Percentiles rank a stretch among this genome's conserved stretches.
These are phyloP conservation scores for Eudorcas thomsonii DNA, from an alignment of 2,113 vertebrate species.

Conservation along the genomic window DNA sequence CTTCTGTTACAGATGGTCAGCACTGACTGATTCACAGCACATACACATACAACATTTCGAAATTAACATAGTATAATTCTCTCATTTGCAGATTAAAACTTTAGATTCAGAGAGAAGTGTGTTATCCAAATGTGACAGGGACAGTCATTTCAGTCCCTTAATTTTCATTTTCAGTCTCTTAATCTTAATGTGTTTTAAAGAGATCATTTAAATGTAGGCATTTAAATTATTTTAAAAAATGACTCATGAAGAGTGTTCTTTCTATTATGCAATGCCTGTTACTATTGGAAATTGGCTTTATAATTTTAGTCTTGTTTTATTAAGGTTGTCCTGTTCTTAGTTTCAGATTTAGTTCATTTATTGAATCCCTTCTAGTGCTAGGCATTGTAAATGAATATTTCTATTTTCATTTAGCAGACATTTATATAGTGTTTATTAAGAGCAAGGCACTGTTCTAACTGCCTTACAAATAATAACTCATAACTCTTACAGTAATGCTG, in stretches of 20 bases:
- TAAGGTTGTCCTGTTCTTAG: background rate
- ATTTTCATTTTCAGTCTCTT: background rate
- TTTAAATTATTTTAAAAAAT: background rate
- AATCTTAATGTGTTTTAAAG: background rate
- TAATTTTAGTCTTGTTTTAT: background rate
- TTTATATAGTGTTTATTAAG: background rate
- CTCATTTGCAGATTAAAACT: background rate
- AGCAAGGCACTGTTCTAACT: background rate
- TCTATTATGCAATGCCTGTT: background rate
- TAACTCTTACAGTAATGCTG: background rate
- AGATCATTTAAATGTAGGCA: background rate
- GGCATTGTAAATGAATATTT: background rate
- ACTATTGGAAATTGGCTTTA: background rate
- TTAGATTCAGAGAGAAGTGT: background rate
- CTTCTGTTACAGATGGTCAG: background rate
- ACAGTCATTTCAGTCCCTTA: background rate
- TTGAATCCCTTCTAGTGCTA: background rate
- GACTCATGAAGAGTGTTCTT: background rate
- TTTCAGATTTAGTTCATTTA: background rate
- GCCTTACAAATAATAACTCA: background rate
- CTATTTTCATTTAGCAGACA: background rate
- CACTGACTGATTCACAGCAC: background rate
- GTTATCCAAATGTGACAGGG: background rate
- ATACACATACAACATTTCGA: background rate
- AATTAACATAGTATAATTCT: background rate